phyloP scores from a whole-genome alignment of 2,888 invertebrate genomes.

The Rhopalosiphum nymphaeae region DNA sequence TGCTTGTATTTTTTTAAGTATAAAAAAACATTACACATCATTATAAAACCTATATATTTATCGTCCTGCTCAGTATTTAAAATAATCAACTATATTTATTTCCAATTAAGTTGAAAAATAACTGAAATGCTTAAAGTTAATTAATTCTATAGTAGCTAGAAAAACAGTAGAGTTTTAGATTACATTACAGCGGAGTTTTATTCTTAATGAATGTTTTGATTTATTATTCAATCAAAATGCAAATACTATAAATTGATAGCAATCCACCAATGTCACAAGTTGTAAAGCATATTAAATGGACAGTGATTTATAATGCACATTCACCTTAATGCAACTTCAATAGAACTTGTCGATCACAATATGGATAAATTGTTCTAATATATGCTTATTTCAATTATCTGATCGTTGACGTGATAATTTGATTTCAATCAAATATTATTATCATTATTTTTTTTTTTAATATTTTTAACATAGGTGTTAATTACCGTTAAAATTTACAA shows the following conservation, averaged over 20 bases:
- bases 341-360: slow-evolving; percentile 33
- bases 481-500: background rate
- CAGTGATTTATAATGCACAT: slow-evolving; percentile 35
- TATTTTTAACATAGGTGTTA: background rate
- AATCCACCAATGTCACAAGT: slow-evolving; percentile 16
- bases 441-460: background rate
- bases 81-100: background rate
- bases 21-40: background rate
- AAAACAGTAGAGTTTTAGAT: slow-evolving; percentile 16
- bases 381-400: background rate
- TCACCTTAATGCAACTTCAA: slow-evolving; percentile 5
- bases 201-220: slow-evolving; percentile 50
- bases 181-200: slow-evolving; percentile 3
- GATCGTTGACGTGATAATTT: background rate
- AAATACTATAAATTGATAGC: slow-evolving; percentile 43
- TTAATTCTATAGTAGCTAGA: background rate
- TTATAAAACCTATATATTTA: background rate
- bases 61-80: background rate
- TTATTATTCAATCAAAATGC: slow-evolving; percentile 39
- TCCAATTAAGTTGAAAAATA: background rate
- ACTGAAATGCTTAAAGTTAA: background rate
- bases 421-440: background rate
- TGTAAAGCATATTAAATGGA: slow-evolving; percentile 39
- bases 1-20: background rate
- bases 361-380: background rate